Evolutionary conservation across 2,888 invertebrate species (phyloP), one percentile per base, ranked within the genome.

Genomic region (Meloe dianella): DNA sequence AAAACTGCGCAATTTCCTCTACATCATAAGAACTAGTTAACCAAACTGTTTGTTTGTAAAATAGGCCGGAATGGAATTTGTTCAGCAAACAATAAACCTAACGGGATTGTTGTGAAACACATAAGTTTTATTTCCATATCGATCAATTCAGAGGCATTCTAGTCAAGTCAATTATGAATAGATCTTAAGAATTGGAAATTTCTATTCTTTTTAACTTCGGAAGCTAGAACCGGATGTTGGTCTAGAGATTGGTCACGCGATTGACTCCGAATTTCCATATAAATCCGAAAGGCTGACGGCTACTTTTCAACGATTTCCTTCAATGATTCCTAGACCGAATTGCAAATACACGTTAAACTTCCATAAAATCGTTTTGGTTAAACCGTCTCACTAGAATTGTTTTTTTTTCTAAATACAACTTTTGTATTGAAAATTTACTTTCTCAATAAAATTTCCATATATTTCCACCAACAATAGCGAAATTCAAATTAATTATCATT

Each of bases 221-320:
- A 79, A 76, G 76, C 72, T 71, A 66, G 71, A 20, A 0, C 9
- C 67, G 74, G 77, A 78, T 78, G 77, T 70, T 74, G 73, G 69
- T 71, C 77, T 72, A 72, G 75, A 73, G 77, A 76, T 76, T 75
- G 79, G 78, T 75, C 79, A 76, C 69, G 71, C 79, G 80, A 82
- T 81, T 81, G 81, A 81, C 81, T 81, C 77, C 72, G 73, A 79
- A 82, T 82, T 81, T 81, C 80, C 82, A 81, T 82, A 82, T 82
- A 81, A 81, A 82, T 81, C 75, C 77, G 73, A 77, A 74, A 70
- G 70, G 72, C 73, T 73, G 73, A 73, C 72, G 77, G 76, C 79
- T 73, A 77, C 76, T 77, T 75, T 78, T 77, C 75, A 74, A 71
- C 72, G 68, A 75, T 75, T 74, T 71, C 65, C 68, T 72, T 47